Evolutionary conservation across 1,140 invertebrate species (phyloP), one percentile per base, ranked within the genome.

Genomic region (Ips typographus): DNA sequence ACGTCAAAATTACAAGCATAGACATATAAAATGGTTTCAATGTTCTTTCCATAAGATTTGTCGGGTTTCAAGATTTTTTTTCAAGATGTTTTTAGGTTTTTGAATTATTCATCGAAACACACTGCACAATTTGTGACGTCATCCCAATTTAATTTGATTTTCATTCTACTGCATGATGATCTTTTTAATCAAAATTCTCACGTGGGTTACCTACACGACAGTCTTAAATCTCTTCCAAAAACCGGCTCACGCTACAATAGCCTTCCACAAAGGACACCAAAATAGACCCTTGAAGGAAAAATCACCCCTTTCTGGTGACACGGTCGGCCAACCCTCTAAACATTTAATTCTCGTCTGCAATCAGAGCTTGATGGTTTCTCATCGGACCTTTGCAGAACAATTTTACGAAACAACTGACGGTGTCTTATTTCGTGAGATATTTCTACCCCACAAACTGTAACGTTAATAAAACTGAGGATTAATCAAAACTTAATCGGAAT

Each of bases 231-330:
- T 22, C 22, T 22, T 22, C 22, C 22, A 22, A 49, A 55, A 38
- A n/a, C 36, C n/a, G 7, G 37, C 52, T 55, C 52, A 55, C 52
- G 52, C n/a, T 55, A 55, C 52, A 37, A n/a, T 55, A 36, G 36
- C 52, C 52, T 5, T 8, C 52, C 52, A 55, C 52, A 55, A 55
- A 36, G 52, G 8, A 37, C n/a, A 22, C 37, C 52, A 4, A 55
- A 55, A 55, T 22, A 7, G 52, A 37, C 52, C 52, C 52, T 55
- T 55, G 37, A 55, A 37, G 37, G 52, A 55, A 55, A 6, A 55
- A 55, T 55, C 52, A 55, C 52, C 52, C 52, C 52, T 55, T 55
- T 55, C 37, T 55, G 52, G 52, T 55, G 52, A 55, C 52, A 55
- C 37, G 52, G n/a, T 55, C 6, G 52, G 4, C 52, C 52, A 55